Evolutionary conservation across 2,888 invertebrate genomes (phyloP), one percentile per base, ranked within the genome.

Genomic region (Camponotus fellah): DNA sequence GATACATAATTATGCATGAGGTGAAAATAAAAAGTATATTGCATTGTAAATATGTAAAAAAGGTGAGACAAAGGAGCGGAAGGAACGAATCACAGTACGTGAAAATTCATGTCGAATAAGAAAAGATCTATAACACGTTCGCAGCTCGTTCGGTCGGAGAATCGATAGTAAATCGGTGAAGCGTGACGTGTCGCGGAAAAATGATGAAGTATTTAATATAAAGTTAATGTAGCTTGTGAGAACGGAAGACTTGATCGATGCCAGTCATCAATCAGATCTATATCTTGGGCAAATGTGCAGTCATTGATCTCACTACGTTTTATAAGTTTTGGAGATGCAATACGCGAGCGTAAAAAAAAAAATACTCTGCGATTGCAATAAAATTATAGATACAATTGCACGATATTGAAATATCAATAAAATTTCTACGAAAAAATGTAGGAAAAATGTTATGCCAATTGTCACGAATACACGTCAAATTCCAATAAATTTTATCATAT

Each of bases 131-230:
- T 32, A 62, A 65, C 26, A 66, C 21, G 62, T 79, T 79, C 69
- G 14, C 34, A 32, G 64, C 12, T 64, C 71, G 43, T 43, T 62
- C 60, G 49, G 14, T 46, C 46, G 74, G n/a, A 66, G 46, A 72
- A 81, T 74, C 81, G 72, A 66, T 49, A 62, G 76, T 68, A 80
- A 85, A 79, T 85, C 76, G 83, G 56, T 56, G 60, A 69, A 71
- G 58, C 71, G 80, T 79, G 77, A 79, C 69, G 68, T 69, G 85
- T 86, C 76, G 72, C 77, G 69, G 53, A 81, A 88, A 87, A 91
- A 88, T 92, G 92, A 91, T 91, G 89, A 89, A 92, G 90, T 86
- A 89, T 90, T 92, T 92, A 91, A 92, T 92, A 92, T 91, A 89
- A 90, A 91, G 87, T 88, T 88, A 86, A 90, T 87, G 88, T 85